phyloP scores from a whole-genome alignment of 2,797 vertebrate species.

The Urosaurus nigricauda region DNA sequence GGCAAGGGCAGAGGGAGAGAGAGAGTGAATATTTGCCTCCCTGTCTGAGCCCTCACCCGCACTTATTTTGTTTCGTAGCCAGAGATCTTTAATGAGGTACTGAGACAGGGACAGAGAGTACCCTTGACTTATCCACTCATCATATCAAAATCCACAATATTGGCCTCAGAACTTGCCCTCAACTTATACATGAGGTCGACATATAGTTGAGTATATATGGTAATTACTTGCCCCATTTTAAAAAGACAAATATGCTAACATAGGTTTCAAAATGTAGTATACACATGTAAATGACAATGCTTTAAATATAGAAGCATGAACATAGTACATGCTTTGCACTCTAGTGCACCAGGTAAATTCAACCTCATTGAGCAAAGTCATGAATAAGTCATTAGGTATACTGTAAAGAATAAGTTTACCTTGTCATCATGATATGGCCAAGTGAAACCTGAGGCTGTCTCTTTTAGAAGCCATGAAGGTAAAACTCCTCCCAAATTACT shows the following conservation, averaged over 20 bases:
- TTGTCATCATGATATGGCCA: slow-evolving; percentile 61
- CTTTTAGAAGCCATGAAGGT: slow-evolving; percentile 42
- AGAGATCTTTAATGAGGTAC: no score
- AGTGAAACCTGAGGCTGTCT: slow-evolving; percentile 64
- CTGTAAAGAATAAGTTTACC: slow-evolving; percentile 65
- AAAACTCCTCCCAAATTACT: slow-evolving; percentile 54
- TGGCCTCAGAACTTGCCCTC: no score
- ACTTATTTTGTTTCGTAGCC: no score
- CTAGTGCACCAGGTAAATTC: slow-evolving; percentile 53
- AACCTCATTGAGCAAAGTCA: slow-evolving; percentile 57
- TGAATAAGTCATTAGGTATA: slow-evolving; percentile 71
- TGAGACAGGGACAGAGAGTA: no score
- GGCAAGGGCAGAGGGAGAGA: no score
- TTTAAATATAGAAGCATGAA: slow-evolving; percentile 5
- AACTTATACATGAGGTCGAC: no score
- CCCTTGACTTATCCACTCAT: no score
- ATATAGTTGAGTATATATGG: no score
- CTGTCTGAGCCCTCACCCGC: no score
- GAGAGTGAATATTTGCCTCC: no score
- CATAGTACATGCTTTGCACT: not conserved
- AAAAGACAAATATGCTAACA: not conserved
- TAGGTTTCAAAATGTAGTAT: not conserved
- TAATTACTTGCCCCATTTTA: not conserved
- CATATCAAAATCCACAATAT: no score
- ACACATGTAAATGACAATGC: not conserved